phyloP scores from a whole-genome alignment of 30 jellyfish, hydroid and myxozoan species.

The Aurelia aurita region DNA sequence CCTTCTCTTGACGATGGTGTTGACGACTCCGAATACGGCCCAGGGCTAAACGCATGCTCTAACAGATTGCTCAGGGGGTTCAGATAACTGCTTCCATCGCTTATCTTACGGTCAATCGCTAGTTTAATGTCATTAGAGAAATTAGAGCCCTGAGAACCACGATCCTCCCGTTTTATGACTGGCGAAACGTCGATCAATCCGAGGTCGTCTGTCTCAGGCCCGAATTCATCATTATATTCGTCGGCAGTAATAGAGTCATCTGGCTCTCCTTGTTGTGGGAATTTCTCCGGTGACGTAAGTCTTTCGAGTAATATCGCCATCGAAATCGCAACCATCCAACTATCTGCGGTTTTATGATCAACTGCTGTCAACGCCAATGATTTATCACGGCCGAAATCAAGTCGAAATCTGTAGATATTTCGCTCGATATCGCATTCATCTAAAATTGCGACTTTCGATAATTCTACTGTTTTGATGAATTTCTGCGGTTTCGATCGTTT shows the following conservation, averaged over 20 bases:
- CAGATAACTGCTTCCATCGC: conserved; percentile 46
- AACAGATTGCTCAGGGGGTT: conserved; percentile 32
- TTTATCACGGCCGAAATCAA: conserved; percentile 70
- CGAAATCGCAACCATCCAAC: conserved; percentile 99
- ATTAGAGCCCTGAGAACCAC: conserved; percentile 43
- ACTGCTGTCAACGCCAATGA: conserved; percentile 69
- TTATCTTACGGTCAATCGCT: conserved; percentile 45
- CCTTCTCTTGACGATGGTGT: conserved; percentile 71
- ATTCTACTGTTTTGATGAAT: conserved; percentile 65
- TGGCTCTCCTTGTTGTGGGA: conserved; percentile 61
- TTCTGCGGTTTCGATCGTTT: conserved; percentile 85
- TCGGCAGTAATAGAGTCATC: not conserved
- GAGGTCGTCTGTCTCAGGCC: conserved; percentile 11
- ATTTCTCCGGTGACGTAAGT: conserved; percentile 68
- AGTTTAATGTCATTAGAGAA: conserved; percentile 55
- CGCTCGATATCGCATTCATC: conserved; percentile 94
- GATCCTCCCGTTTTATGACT: conserved; percentile 1
- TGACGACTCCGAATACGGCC: conserved; percentile 41
- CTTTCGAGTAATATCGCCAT: conserved; percentile 95
- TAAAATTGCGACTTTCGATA: conserved; percentile 81
- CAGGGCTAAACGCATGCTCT: conserved; percentile 45
- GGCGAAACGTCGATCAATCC: conserved; percentile 39
- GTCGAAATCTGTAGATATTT: conserved; percentile 70
- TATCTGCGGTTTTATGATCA: conserved; percentile 85
- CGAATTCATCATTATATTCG: conserved; percentile 1